Evolutionary conservation across 2,888 invertebrate genomes (phyloP).

Genomic region (Halictus quadricinctus): DNA sequence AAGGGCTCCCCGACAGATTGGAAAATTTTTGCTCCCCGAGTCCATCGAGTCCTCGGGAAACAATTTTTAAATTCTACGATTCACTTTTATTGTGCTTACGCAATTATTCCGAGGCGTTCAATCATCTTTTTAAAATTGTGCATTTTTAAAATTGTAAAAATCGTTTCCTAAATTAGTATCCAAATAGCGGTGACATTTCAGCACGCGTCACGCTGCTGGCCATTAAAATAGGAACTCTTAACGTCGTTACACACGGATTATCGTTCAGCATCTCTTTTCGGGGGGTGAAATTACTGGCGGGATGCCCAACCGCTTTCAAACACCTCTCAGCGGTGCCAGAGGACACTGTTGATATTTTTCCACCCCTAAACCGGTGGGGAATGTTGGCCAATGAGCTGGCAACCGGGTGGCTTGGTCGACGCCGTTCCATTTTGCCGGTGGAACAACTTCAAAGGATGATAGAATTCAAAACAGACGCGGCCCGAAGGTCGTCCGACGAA

Average conservation of each 20-base stretch:
- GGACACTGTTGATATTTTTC: conserved; percentile 25
- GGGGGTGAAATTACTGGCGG: background rate
- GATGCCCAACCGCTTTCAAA: conserved; percentile 23
- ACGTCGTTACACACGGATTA: background rate
- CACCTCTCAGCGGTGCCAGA: conserved; percentile 8
- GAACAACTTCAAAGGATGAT: background rate
- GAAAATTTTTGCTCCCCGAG: background rate
- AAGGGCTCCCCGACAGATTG: conserved; percentile 4
- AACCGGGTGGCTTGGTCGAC: background rate
- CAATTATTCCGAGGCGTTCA: too few relatives aligned
- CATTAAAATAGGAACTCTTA: background rate
- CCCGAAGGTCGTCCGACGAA: background rate
- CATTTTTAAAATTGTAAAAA: background rate
- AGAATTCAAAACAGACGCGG: background rate
- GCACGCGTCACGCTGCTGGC: background rate
- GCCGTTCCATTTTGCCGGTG: background rate
- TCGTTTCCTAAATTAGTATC: background rate
- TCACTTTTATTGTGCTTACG: background rate
- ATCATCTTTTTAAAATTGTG: background rate
- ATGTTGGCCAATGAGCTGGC: background rate
- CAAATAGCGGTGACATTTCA: background rate
- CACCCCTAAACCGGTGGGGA: background rate
- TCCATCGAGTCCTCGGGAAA: background rate
- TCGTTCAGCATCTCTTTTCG: background rate
- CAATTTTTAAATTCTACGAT: background rate